phyloP scores from a whole-genome alignment of 2,797 vertebrate genomes.

The Muraenolepis orangiensis region DNA sequence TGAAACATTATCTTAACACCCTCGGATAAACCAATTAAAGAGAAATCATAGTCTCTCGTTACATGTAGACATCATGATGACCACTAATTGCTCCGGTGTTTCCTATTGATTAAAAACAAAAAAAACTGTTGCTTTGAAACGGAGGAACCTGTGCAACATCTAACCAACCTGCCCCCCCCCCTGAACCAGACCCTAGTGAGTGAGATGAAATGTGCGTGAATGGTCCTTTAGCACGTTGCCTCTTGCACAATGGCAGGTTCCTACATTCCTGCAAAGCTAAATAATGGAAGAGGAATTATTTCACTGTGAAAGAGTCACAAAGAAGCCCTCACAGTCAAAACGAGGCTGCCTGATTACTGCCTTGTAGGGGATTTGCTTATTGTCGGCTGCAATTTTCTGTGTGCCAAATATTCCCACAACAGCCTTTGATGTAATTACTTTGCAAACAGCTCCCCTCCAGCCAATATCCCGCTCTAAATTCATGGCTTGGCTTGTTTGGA shows the following conservation, averaged over 20 bases:
- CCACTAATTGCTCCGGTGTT: not conserved
- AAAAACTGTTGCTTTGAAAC: not conserved
- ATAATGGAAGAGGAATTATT: slow-evolving; percentile 61
- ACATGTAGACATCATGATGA: not conserved
- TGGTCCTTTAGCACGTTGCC: slow-evolving; percentile 29
- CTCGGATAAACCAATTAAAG: not conserved
- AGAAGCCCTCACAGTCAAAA: slow-evolving; percentile 54
- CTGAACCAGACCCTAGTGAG: slow-evolving; percentile 8
- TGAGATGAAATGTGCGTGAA: slow-evolving; percentile 23
- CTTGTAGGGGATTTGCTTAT: slow-evolving; percentile 68
- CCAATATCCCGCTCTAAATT: slow-evolving; percentile 72
- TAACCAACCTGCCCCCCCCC: not conserved
- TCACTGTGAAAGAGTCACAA: slow-evolving; percentile 55
- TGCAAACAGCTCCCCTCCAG: slow-evolving; percentile 71
- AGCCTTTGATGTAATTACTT: slow-evolving; percentile 80
- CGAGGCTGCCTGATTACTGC: slow-evolving; percentile 64
- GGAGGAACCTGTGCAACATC: not conserved
- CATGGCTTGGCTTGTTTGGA: slow-evolving; percentile 64
- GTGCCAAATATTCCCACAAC: slow-evolving; percentile 71
- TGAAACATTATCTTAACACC: not conserved
- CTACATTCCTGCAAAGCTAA: slow-evolving; percentile 35
- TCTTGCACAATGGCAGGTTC: slow-evolving; percentile 41
- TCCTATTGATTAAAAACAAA: not conserved
- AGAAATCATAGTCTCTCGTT: not conserved
- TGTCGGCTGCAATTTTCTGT: slow-evolving; percentile 69